Percentiles rank a stretch among this genome's conserved stretches.
Conservation (phyloP, 2,888 invertebrate species). For the Hydrotaea diabolus region DNA sequence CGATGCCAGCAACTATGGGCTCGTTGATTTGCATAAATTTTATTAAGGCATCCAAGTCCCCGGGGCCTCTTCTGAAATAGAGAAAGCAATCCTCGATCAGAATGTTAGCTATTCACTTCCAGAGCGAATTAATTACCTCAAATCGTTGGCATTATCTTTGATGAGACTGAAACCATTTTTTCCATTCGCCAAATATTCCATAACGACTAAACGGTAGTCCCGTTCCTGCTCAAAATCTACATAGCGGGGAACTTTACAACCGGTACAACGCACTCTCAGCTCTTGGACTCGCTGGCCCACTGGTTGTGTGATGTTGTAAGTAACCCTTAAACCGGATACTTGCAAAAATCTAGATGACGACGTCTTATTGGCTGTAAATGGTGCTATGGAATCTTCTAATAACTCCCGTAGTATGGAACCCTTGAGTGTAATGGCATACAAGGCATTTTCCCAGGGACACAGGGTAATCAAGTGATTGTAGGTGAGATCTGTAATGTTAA, state of each 20-base stretch:
- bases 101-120: too few species aligned
- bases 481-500: slow-evolving; percentile 83
- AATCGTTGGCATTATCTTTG: slow-evolving; percentile 75
- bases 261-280: slow-evolving; percentile 83
- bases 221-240: slow-evolving; percentile 82
- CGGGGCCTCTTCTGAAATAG: slow-evolving; percentile 74
- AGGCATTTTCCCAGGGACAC: slow-evolving; percentile 89
- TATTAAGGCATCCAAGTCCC: slow-evolving; percentile 75
- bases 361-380: slow-evolving; percentile 70
- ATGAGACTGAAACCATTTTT: slow-evolving; percentile 85
- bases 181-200: slow-evolving; percentile 85
- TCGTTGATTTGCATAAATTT: slow-evolving; percentile 71
- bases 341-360: slow-evolving; percentile 80
- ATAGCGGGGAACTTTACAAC: slow-evolving; percentile 85
- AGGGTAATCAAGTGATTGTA: slow-evolving; percentile 86
- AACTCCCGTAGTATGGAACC: slow-evolving; percentile 85
- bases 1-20: slow-evolving; percentile 71
- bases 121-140: slow-evolving; percentile 68
- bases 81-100: too few species aligned
- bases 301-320: slow-evolving; percentile 83
- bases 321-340: slow-evolving; percentile 82
- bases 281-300: slow-evolving; percentile 83
- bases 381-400: slow-evolving; percentile 83
- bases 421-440: slow-evolving; percentile 86
- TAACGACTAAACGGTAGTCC: slow-evolving; percentile 84